phyloP scores from a whole-genome alignment of 1,140 invertebrate species.

The Rhynchophorus ferrugineus region DNA sequence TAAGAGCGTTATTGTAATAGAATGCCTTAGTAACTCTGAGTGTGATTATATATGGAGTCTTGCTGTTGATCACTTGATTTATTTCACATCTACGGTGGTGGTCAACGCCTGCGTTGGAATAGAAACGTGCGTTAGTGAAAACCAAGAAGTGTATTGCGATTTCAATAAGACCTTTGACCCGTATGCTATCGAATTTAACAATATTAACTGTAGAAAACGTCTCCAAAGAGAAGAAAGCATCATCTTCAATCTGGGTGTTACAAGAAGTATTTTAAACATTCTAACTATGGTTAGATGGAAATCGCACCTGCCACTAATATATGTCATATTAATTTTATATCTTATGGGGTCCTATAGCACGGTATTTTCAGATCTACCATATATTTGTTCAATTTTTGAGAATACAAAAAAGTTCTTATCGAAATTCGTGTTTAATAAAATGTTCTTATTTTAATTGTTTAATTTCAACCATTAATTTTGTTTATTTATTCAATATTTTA shows the following conservation, averaged over 20 bases:
- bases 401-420: slow-evolving; percentile 3
- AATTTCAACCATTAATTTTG: too few species aligned
- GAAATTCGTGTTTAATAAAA: slow-evolving; percentile 12
- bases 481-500: too few species aligned
- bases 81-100: slow-evolving; percentile 10
- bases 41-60: slow-evolving; percentile 17
- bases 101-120: not conserved
- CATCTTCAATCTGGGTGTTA: not conserved
- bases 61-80: slow-evolving; percentile 8
- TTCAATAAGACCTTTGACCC: slow-evolving; percentile 1
- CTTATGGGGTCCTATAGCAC: slow-evolving; percentile 3
- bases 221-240: not conserved
- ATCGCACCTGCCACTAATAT: slow-evolving; percentile 4
- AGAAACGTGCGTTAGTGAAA: not conserved
- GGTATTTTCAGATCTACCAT: slow-evolving; percentile 8
- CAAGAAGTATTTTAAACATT: not conserved
- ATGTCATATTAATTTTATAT: slow-evolving; percentile 4
- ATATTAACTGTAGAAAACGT: not conserved
- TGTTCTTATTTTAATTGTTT: slow-evolving; percentile 6
- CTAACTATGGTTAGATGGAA: slow-evolving; percentile 2
- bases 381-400: not conserved
- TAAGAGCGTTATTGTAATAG: not conserved
- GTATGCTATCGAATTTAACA: not conserved
- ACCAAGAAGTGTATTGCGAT: not conserved
- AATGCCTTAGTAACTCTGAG: slow-evolving; percentile 16